phyloP scores from a whole-genome alignment of 2,888 invertebrate genomes.

The Andrena flavipes region DNA sequence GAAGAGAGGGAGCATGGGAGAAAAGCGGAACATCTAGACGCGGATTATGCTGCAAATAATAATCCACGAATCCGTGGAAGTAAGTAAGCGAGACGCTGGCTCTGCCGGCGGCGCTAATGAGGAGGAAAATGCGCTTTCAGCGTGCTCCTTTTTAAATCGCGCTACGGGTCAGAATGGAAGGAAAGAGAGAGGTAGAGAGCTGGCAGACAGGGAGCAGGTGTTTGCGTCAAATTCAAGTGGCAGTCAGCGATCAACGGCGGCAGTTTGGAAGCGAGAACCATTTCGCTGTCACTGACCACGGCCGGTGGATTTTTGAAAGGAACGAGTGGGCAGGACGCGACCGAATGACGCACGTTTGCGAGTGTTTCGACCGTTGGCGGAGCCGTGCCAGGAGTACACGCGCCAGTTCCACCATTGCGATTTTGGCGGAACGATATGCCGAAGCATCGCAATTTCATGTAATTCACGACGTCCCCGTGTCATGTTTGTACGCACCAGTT shows the following conservation, averaged over 20 bases:
- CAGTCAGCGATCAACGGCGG: constrained; percentile 4
- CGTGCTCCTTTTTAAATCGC: neutral
- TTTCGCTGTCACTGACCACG: constrained; percentile 67
- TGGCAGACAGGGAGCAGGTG: constrained; percentile 9
- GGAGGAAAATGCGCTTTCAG: constrained; percentile 14
- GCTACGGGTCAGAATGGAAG: neutral
- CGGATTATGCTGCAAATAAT: constrained; percentile 6
- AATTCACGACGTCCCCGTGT: neutral
- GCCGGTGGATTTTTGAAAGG: constrained; percentile 26
- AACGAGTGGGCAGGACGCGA: neutral
- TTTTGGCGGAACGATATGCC: neutral
- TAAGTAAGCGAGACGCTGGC: constrained; percentile 14
- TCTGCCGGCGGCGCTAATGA: neutral
- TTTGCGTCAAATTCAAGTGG: neutral
- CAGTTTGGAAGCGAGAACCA: constrained; percentile 19
- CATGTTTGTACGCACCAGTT: neutral
- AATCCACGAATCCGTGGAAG: constrained; percentile 4
- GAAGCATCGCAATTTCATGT: neutral
- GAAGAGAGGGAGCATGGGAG: neutral
- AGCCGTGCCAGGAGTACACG: neutral
- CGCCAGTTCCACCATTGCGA: neutral
- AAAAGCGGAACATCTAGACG: neutral
- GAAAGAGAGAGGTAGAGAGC: neutral
- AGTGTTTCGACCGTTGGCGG: neutral
- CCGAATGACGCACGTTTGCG: constrained; percentile 20